Evolutionary conservation across 2,113 vertebrate species (phyloP).

Genomic region (Centropus unirufus): DNA sequence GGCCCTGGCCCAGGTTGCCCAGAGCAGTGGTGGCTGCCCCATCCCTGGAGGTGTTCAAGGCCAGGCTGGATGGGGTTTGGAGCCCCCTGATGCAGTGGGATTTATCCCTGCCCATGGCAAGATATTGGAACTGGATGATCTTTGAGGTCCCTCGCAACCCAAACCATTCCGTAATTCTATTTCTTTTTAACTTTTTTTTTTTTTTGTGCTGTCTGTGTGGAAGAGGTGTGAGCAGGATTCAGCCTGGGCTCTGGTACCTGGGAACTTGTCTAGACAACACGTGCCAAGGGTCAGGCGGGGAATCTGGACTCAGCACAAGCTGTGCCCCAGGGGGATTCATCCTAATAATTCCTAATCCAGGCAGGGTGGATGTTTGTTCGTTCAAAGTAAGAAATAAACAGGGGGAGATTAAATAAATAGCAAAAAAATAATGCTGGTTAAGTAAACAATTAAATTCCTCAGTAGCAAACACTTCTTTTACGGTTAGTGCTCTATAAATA

Average conservation of each 20-base stretch:
- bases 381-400: background rate
- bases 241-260: background rate
- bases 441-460: constrained; percentile 20
- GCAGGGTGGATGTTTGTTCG: background rate
- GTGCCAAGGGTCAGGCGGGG: background rate
- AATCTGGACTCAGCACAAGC: background rate
- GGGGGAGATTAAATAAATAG: background rate
- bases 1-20: too few species aligned
- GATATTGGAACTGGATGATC: too few species aligned
- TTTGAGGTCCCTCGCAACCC: too few species aligned
- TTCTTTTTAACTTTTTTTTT: too few species aligned
- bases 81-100: too few species aligned
- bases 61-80: too few species aligned
- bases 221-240: background rate
- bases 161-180: too few species aligned
- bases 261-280: accelerated
- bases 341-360: background rate
- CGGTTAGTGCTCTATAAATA: background rate
- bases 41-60: too few species aligned
- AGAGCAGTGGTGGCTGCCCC: too few species aligned
- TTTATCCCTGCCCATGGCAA: too few species aligned
- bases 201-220: background rate
- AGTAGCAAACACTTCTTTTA: background rate
- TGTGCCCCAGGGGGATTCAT: background rate
- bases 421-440: background rate